Evolutionary conservation across 2,113 vertebrate species (phyloP).

Genomic region (Cathartes aura): DNA sequence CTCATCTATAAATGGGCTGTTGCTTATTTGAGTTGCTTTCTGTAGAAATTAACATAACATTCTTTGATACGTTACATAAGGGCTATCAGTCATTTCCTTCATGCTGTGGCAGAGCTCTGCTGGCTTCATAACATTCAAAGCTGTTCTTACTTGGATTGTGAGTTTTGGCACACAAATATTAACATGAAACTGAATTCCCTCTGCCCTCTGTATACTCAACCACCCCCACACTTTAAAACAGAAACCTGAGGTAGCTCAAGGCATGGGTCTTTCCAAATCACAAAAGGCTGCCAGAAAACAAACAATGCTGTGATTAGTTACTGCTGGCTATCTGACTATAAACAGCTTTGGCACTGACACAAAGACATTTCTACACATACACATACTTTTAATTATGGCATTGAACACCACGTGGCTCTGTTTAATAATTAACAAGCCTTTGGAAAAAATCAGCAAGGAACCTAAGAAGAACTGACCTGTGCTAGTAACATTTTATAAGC

Average conservation of each 20-base stretch:
- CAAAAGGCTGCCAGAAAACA: constrained; percentile 28
- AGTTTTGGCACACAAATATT: constrained; percentile 9
- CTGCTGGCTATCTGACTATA: constrained; percentile 2
- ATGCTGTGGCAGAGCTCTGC: not conserved
- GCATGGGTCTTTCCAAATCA: not conserved
- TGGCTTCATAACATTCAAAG: not conserved
- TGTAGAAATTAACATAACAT: constrained; percentile 67
- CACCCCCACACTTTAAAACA: not conserved
- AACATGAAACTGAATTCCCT: not conserved
- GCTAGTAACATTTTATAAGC: constrained; percentile 19
- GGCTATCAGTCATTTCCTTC: not conserved
- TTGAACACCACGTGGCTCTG: constrained; percentile 1
- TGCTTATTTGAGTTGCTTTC: constrained; percentile 95
- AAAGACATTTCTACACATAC: constrained; percentile 34
- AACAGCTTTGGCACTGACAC: constrained; percentile 11
- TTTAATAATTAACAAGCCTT: constrained; percentile 50
- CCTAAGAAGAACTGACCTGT: not conserved
- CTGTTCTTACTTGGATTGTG: not conserved
- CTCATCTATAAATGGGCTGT: constrained; percentile 87
- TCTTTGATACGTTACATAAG: not conserved
- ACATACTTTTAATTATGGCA: constrained; percentile 16
- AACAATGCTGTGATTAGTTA: constrained; percentile 16
- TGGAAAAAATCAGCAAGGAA: constrained; percentile 11
- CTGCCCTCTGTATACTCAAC: not conserved
- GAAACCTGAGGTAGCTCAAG: constrained; percentile 14